Evolutionary conservation across 2,888 invertebrate species (phyloP).

Genomic region (Thera britannica): DNA sequence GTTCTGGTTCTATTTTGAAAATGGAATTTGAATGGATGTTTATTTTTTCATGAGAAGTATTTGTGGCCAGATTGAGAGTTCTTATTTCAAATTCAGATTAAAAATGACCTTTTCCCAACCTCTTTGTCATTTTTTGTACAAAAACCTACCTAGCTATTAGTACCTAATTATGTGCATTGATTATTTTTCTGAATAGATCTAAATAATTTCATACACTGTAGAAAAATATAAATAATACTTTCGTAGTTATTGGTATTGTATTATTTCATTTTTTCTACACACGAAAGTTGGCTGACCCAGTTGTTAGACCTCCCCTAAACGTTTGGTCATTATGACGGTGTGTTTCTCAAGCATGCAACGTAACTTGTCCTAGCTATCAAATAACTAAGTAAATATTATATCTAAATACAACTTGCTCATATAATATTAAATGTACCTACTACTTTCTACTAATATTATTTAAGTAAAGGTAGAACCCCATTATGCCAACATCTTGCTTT

Average conservation of each 20-base stretch:
- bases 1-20: conserved; percentile 24
- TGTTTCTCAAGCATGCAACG: conserved; percentile 16
- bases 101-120: too few relatives aligned
- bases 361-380: conserved; percentile 20
- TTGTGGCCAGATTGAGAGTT: neutral
- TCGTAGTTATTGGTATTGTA: neutral
- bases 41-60: neutral
- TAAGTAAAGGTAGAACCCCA: too few relatives aligned
- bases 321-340: conserved; percentile 21
- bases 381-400: conserved; percentile 11
- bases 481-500: too few relatives aligned
- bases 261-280: conserved; percentile 4
- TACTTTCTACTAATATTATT: too few relatives aligned
- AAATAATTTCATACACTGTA: neutral
- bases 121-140: too few relatives aligned
- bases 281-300: conserved; percentile 10
- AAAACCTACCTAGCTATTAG: too few relatives aligned
- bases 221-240: too few relatives aligned
- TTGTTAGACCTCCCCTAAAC: conserved; percentile 24
- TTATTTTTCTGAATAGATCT: neutral
- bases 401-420: neutral
- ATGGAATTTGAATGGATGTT: conserved; percentile 15
- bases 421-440: too few relatives aligned
- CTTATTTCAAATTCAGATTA: neutral
- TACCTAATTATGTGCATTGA: too few relatives aligned